Evolutionary conservation across 92 coral and sea anemone genomes (phyloP), one percentile per base, ranked within the genome.

Genomic region (Virgularia gustaviana): DNA sequence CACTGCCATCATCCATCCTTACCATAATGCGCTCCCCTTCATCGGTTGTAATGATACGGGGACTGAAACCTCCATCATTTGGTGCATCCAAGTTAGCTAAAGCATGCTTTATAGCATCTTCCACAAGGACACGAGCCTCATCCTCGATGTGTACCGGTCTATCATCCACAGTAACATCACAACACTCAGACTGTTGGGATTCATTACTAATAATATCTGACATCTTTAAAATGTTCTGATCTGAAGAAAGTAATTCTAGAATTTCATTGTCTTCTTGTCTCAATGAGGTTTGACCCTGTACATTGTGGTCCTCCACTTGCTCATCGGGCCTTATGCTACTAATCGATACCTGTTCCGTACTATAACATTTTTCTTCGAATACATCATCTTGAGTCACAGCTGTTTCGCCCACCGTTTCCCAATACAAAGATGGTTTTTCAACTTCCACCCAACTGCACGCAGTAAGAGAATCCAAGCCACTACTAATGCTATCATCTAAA

Each of bases 381-480:
- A n/a, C n/a, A n/a, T n/a, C n/a, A n/a, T n/a, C n/a, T n/a, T n/a
- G n/a, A n/a, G n/a, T n/a, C n/a, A n/a, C n/a, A n/a, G n/a, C n/a
- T n/a, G n/a, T 38, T 42, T 66, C 37, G 0, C 32, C 61, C 27
- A 68, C 75, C 6, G 23, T 68, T 4, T 68, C 43, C 75, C 75
- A 68, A 32, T 47, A 31, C 6, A 68, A 27, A 9, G 75, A 61
- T 47, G 33, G 49, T 47, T 33, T 68, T 49, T 68, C 75, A 28
- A 68, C 32, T 35, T 68, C 75, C 49, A 68, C 75, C 75, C 75
- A 68, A 47, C 75, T 35, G 20, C 10, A 28, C 45, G 34, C 66
- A 12, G 4, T 47, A 11, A 29, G 44, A 43, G 49, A 12, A 25
- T 68, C 75, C 1, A 3, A 25, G 15, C 51, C 61, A 49, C 36